A percentile compares a stretch with the other conserved stretches of the same genome.
Evolutionary conservation across 2,113 vertebrate genomes (phyloP).

Genomic region (Bolborhynchus lineola): DNA sequence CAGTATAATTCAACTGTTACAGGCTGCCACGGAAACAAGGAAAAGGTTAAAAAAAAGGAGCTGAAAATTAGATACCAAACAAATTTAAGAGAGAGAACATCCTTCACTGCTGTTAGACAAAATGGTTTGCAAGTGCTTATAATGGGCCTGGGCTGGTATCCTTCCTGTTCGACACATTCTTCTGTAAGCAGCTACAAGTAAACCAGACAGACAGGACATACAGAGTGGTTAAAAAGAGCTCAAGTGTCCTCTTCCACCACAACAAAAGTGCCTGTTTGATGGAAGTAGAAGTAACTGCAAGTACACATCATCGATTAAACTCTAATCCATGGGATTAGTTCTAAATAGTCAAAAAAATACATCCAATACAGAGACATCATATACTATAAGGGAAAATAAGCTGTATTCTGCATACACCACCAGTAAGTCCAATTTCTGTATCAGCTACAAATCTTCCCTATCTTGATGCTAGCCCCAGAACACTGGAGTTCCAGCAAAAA

Average conservation of each 20-base stretch:
- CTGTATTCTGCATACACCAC: not conserved
- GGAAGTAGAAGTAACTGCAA: not conserved
- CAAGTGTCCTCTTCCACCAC: not conserved
- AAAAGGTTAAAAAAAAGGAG: not conserved
- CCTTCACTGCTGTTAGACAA: not conserved
- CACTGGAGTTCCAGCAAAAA: accelerated
- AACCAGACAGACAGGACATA: not conserved
- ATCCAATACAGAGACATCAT: not conserved
- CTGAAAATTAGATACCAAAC: not conserved
- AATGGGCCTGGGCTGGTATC: not conserved
- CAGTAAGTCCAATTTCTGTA: not conserved
- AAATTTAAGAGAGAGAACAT: not conserved
- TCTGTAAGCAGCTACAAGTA: not conserved
- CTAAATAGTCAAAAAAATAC: not conserved
- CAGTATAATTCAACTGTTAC: not conserved
- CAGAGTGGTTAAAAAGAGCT: not conserved
- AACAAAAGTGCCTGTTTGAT: not conserved
- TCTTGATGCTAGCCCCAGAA: not conserved
- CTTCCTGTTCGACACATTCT: not conserved
- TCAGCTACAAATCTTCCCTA: not conserved
- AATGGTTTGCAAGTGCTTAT: not conserved
- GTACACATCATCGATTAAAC: not conserved
- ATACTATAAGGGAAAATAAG: not conserved
- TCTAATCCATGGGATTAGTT: not conserved
- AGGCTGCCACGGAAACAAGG: not conserved